Base-by-base conservation (phyloP, 2,113 vertebrate species). In the Nyctereutes procyonoides region DNA sequence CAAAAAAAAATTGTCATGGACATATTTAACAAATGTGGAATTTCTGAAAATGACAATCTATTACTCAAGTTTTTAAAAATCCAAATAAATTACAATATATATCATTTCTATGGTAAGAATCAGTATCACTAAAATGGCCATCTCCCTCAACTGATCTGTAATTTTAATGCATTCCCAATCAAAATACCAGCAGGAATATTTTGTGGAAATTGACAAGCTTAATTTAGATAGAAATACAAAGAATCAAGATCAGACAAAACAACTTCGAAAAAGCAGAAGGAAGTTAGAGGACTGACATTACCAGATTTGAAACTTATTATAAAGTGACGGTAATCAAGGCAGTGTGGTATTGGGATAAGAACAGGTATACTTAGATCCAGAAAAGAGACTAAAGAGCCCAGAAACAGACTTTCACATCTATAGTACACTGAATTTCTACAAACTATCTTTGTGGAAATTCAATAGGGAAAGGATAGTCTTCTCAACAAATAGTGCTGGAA, bases 41-140 rank as follows among this genome's bases (percentile, higher is more conserved):
- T 53, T 89, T 79, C 48, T 77, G 24, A 96, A 91, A 73, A 80
- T 24, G 63, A 63, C 2, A 95, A 93, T 56, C 69, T 60, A 81
- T 28, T 90, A 19, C 51, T 88, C 9, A 73, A 24, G 12, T 48
- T 83, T 92, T 92, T 67, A 43, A 67, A 67, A 88, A 55, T 60
- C n/a, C 79, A 71, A 88, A 58, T 74, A 87, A 96, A 74, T 48
- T 20, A 51, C 89, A 32, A 86, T 22, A 48, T 48, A n/a, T 43
- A 56, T 24, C 20, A 87, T 77, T 77, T 81, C 16, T 38, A 74
- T 38, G 24, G 62, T 26, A 77, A 56, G 28, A 80, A 28, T 73
- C 43, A 13, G 8, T 80, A 80, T 86, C 63, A 48, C 48, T 79
- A 73, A 67, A 35, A 69, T 82, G 9, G 7, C 38, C 82, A 76